phyloP scores from a whole-genome alignment of 1,140 invertebrate genomes.

The Cherax quadricarinatus region DNA sequence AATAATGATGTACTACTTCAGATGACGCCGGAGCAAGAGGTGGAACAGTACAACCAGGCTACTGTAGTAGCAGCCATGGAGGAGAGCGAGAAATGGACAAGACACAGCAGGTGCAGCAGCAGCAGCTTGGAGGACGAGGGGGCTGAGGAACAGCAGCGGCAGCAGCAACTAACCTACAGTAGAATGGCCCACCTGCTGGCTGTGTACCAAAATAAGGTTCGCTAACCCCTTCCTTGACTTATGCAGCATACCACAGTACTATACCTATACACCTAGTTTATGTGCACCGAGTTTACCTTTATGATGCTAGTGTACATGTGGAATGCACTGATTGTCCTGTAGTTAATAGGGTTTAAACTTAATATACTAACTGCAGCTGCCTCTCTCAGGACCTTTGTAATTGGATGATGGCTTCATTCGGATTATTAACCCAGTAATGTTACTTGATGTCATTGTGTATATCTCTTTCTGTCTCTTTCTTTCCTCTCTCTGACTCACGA shows the following conservation, averaged over 20 bases:
- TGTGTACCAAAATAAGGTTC: slow-evolving; percentile 67
- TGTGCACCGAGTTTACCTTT: background rate
- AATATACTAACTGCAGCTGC: background rate
- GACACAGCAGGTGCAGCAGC: background rate
- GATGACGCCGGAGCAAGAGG: slow-evolving; percentile 53
- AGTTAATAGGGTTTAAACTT: background rate
- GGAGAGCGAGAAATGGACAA: background rate
- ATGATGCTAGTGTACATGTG: background rate
- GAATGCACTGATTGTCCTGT: background rate
- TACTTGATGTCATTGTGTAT: too few relatives aligned
- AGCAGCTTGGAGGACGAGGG: slow-evolving; percentile 13
- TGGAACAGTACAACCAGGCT: slow-evolving; percentile 20
- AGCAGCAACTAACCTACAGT: slow-evolving; percentile 42
- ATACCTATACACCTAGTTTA: background rate
- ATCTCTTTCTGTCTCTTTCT: too few relatives aligned
- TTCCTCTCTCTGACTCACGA: too few relatives aligned
- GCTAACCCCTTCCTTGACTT: too few relatives aligned
- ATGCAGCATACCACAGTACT: background rate
- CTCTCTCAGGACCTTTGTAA: too few relatives aligned
- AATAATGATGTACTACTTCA: background rate
- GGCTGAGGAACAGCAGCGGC: background rate
- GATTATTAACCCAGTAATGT: too few relatives aligned
- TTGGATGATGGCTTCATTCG: too few relatives aligned
- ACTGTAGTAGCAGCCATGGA: background rate
- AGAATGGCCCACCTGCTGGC: slow-evolving; percentile 68